Conservation (phyloP, 2,113 vertebrate genomes). For the Anolis carolinensis region DNA sequence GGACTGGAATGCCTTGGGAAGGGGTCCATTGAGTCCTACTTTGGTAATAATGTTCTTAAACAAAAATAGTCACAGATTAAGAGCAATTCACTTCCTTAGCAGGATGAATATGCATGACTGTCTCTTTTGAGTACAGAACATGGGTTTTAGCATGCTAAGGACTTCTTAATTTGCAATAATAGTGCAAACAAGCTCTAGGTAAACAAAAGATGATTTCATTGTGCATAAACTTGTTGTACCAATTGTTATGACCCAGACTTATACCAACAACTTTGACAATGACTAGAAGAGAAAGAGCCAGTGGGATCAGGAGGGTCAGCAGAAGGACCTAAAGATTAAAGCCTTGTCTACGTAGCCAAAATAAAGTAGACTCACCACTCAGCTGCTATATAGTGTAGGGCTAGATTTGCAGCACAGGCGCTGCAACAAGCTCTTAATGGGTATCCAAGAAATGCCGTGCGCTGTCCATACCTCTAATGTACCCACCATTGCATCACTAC, state of each 20-base stretch:
- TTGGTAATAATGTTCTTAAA: not conserved
- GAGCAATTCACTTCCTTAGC: not conserved
- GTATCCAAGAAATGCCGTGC: too few relatives aligned
- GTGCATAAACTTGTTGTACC: not conserved
- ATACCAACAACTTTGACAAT: not conserved
- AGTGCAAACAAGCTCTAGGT: not conserved
- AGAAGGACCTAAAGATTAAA: not conserved
- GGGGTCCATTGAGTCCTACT: not conserved
- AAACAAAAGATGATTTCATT: not conserved
- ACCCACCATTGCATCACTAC: not conserved
- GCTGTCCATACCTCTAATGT: too few relatives aligned
- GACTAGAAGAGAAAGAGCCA: not conserved
- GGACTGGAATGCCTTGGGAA: not conserved
- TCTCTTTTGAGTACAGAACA: not conserved
- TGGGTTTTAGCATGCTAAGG: not conserved
- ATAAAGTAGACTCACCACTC: too few relatives aligned
- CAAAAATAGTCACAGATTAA: not conserved
- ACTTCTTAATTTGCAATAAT: not conserved
- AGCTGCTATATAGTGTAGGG: too few relatives aligned
- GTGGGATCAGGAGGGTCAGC: not conserved
- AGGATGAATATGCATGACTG: not conserved
- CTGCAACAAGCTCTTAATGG: too few relatives aligned
- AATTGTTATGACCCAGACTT: not conserved
- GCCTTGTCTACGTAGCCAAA: too few relatives aligned
- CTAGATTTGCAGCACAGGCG: too few relatives aligned